Base-by-base conservation (phyloP, 2,797 vertebrate genomes). In the Hipposideros larvatus region DNA sequence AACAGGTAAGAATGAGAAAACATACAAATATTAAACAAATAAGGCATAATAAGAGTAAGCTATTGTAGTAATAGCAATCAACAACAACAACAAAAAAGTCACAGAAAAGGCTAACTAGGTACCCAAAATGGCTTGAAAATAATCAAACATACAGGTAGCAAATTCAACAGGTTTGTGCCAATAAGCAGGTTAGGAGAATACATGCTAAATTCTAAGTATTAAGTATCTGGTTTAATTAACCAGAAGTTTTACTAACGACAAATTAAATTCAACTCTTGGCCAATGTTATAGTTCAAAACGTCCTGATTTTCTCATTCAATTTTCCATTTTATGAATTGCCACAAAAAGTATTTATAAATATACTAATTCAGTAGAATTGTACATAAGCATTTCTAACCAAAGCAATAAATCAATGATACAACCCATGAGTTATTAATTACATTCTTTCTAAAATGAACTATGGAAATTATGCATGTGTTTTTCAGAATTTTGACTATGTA, bases 171-270 rank as follows among this genome's bases (percentile, higher is more conserved):
- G 26, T 91, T 82, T 43, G 31, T 65, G 19, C n/a, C 53, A 96
- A n/a, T 31, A 84, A 87, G 13, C 9, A 74, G 11, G 3, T 3
- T 79, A n/a, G 87, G 65, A 87, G 53, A 95, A 70, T 6, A 82
- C 28, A 94, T 19, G 28, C 31, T 66, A 73, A 84, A 55, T 51
- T 73, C 51, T 68, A 91, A 80, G 51, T 43, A 79, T 70, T 65
- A 70, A 91, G 55, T 51, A 96, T 90, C 46, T 88, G 43, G 83
- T 66, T 66, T 92, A 59, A 85, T 61, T 61, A 74, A 95, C 18
- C 37, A 31, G 10, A 85, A 89, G 80, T 94, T 65, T 89, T 66
- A 91, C 18, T 48, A 85, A 68, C 28, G 26, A 93, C 55, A 82
- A 80, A 82, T 90, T 88, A 91, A 92, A 73, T 85, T 10, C 9